Evolutionary conservation across 2,888 invertebrate species (phyloP), one percentile per base, ranked within the genome.

Genomic region (Stenodera caucasica): DNA sequence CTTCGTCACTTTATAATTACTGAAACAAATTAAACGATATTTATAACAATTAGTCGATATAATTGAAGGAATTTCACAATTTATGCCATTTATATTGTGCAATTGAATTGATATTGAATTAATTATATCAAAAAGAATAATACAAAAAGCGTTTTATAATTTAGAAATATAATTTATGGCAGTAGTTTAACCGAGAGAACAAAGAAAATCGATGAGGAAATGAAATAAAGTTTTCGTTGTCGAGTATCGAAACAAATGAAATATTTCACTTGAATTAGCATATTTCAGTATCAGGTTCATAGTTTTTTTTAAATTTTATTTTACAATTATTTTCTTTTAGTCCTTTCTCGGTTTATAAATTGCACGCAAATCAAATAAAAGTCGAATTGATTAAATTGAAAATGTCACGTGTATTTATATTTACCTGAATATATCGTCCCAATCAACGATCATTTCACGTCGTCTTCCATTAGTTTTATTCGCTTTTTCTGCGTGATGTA

Each of bases 391-490:
- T 40, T 40, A 40, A 40, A 5, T 18, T 18, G 15, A 18, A n/a
- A 60, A 61, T 57, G 49, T 57, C 60, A 49, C 26, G 37, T 40
- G 37, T 40, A 40, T 40, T 49, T 66, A 40, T 63, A 68, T 75
- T 78, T 83, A 92, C 93, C 90, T 90, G 81, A 93, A 89, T 50
- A 94, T 85, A 71, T 89, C 86, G 66, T 86, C 82, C 91, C 91
- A 91, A 80, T 91, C 88, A 63, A 90, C 82, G 67, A 78, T 77
- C 70, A 79, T 76, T 74, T 78, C 67, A 55, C 70, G 68, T 57
- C 66, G 65, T 56, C 67, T 73, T 55, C 76, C 77, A 55, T 70
- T 69, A 30, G 75, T 72, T 73, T 81, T 80, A 21, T 81, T 81
- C 11, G 87, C 85, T 59, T 84, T 82, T 53, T 81, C 83, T 0